Evolutionary conservation across 2,888 invertebrate genomes (phyloP).

Genomic region (Tenthredo livida): DNA sequence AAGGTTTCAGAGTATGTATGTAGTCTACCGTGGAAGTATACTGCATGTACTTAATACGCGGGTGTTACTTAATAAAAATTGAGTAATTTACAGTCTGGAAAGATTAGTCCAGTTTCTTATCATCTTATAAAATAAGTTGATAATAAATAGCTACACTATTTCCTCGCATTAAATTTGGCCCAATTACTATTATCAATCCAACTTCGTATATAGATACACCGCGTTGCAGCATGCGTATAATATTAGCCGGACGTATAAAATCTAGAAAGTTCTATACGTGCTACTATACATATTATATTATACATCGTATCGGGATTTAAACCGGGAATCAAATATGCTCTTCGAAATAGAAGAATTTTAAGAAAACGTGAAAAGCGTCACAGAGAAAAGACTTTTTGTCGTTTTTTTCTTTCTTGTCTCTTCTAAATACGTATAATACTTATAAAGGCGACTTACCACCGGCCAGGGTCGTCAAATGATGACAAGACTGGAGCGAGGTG

Average conservation of each 20-base stretch:
- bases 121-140: not conserved
- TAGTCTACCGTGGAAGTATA: not conserved
- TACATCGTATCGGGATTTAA: not conserved
- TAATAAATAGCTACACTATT: not conserved
- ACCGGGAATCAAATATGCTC: not conserved
- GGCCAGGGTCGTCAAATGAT: conserved; percentile 49
- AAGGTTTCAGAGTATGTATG: not conserved
- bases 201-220: not conserved
- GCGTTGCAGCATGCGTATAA: not conserved
- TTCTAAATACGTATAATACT: not conserved
- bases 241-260: not conserved
- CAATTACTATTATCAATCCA: not conserved
- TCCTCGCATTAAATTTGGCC: not conserved
- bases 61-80: not conserved
- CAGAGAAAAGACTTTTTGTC: not conserved
- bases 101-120: not conserved
- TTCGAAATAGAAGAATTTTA: not conserved
- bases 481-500: conserved; percentile 50
- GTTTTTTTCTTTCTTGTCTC: not conserved
- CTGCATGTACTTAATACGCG: not conserved
- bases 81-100: not conserved
- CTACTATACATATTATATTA: not conserved
- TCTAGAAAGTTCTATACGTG: not conserved
- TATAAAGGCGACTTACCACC: conserved; percentile 40
- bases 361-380: not conserved